phyloP scores from a whole-genome alignment of 2,113 vertebrate species.

The cat (Felis catus) region F.catus_Fca126_mat1.0 CM031419.1:217110501-217111000 shows the following conservation, averaged over 20 bases:
- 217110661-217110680: too few relatives aligned
- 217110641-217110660: background rate
- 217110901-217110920: background rate
- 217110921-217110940: background rate
- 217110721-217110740: too few relatives aligned
- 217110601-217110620: fast-evolving
- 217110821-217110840: too few relatives aligned
- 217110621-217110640: fast-evolving
- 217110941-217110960: background rate
- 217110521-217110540: fast-evolving
- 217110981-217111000: background rate
- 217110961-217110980: fast-evolving
- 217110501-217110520: background rate
- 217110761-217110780: too few relatives aligned
- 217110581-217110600: fast-evolving
- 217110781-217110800: too few relatives aligned
- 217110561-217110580: fast-evolving
- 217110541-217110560: background rate
- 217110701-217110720: too few relatives aligned
- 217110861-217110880: background rate
- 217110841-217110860: too few relatives aligned
- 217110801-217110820: too few relatives aligned
- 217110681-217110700: too few relatives aligned
- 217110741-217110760: too few relatives aligned
- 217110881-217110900: fast-evolving